Evolutionary conservation across 1,140 invertebrate genomes (phyloP).

Genomic region (Chironomus tepperi): DNA sequence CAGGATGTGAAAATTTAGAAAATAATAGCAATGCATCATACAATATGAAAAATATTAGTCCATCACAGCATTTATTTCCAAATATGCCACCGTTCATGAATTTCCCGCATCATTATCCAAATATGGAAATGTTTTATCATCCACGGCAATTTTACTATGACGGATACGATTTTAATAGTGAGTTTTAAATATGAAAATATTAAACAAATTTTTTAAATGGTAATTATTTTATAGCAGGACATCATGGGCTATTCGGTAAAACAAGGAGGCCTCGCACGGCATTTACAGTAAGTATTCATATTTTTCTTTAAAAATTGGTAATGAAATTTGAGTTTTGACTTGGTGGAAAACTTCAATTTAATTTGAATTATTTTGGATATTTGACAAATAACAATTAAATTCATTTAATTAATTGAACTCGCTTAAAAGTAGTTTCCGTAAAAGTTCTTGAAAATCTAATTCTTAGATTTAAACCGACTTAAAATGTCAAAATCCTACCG

Average conservation of each 20-base stretch:
- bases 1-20: conserved; percentile 35
- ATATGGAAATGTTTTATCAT: conserved; percentile 76
- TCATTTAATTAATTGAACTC: too few relatives aligned
- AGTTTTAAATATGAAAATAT: background rate
- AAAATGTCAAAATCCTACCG: too few relatives aligned
- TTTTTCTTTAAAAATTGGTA: background rate
- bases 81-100: conserved; percentile 36
- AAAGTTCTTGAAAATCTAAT: too few relatives aligned
- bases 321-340: background rate
- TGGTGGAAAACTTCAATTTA: too few relatives aligned
- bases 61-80: conserved; percentile 25
- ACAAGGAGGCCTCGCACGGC: conserved; percentile 92
- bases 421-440: too few relatives aligned
- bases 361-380: background rate
- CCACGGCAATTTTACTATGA: conserved; percentile 49
- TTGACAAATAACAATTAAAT: background rate
- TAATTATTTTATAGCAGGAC: conserved; percentile 41
- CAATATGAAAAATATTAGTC: background rate
- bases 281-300: conserved; percentile 55
- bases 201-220: too few relatives aligned
- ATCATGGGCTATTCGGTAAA: conserved; percentile 82
- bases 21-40: background rate
- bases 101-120: conserved; percentile 67
- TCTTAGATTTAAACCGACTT: too few relatives aligned
- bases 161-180: background rate